Base-by-base conservation (phyloP, 2,797 vertebrate genomes). In the Arnoldichthys spilopterus region DNA sequence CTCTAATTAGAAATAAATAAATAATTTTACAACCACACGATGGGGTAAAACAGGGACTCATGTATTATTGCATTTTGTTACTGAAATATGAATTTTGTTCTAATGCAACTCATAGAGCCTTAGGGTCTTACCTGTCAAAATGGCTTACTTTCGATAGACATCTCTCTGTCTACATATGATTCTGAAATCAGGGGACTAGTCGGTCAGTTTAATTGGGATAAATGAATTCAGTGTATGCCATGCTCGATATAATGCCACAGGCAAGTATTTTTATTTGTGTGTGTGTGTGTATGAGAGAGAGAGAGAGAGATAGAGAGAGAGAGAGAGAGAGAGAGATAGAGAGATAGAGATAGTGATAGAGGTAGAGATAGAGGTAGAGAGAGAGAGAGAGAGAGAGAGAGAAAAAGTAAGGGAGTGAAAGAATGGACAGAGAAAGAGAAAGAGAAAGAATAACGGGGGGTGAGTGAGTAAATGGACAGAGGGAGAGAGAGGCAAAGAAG, bases 211-310 rank as follows among this genome's bases (percentile, higher is more conserved):
- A 64, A 72, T 78, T 72, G 62, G 34, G 34, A 64, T 64, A 47
- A 26, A 77, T 47, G 47, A 56, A 78, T 78, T 66, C 53, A 56
- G 40, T 63, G 53, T 47, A 45, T 58, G 47, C 59, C 20, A 18
- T 56, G n/a, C 22, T 72, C 59, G 66, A 71, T 71, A 71, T 56
- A 71, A 71, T 71, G 69, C 69, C 69, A 56, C 51, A 71, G 69
- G 69, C 69, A 71, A 54, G 30, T 56, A 2, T 71, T 13, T 67
- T 40, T 43, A 28, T 66, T 40, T 66, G 63, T 32, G 28, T 16
- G 56, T 59, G 56, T 26, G 24, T 11, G 56, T 59, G 24, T 28
- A 8, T 28, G 56, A 28, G 20, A 22, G 4, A 6, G n/a, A 6
- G 51, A 22, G 20, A 22, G 20, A 1, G 6, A 4, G 15, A 40